phyloP scores from a whole-genome alignment of 2,888 invertebrate species.

The Spicauda simplicius region DNA sequence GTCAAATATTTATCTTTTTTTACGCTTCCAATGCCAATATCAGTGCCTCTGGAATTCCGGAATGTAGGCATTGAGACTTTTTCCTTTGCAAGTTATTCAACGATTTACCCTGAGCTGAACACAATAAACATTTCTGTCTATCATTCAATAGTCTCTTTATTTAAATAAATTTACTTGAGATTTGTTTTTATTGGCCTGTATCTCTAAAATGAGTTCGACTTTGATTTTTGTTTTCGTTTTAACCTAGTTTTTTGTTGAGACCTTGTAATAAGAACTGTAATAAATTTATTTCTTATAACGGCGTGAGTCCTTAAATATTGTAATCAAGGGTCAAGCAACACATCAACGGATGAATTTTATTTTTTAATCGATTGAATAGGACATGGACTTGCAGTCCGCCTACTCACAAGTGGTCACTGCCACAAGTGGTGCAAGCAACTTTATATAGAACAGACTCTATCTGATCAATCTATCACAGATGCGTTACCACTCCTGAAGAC shows the following conservation, averaged over 20 bases:
- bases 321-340: no score
- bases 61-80: constrained; percentile 65
- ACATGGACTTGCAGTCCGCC: no score
- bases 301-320: no score
- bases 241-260: neutral
- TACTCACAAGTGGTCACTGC: no score
- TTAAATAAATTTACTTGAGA: constrained; percentile 14
- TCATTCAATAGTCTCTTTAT: constrained; percentile 27
- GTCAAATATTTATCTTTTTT: constrained; percentile 64
- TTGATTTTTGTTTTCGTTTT: neutral
- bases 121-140: constrained; percentile 55
- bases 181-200: constrained; percentile 12
- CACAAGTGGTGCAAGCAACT: no score
- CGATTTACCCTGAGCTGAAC: constrained; percentile 54
- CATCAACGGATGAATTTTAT: no score
- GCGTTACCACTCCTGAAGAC: no score
- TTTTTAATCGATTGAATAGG: no score
- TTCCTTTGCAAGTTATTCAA: constrained; percentile 59
- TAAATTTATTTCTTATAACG: no score
- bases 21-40: constrained; percentile 67
- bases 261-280: no score
- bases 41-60: constrained; percentile 55
- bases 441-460: no score
- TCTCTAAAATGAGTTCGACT: constrained; percentile 1
- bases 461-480: no score